Evolutionary conservation across 2,888 invertebrate genomes (phyloP), one percentile per base, ranked within the genome.

Genomic region (Ophion ventricosus): DNA sequence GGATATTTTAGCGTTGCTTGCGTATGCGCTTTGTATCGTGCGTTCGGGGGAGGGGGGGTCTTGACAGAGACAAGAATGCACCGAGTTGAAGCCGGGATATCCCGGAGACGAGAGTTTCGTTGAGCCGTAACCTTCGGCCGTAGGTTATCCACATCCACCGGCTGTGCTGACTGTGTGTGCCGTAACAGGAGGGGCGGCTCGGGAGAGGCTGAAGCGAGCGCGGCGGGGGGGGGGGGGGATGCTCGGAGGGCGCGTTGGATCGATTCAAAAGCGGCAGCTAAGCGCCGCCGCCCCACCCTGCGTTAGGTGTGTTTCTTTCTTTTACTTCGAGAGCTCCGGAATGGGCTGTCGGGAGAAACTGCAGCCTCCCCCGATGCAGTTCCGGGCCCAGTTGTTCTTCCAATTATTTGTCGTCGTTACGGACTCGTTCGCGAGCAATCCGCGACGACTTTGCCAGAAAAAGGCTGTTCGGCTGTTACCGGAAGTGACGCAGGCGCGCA

Each of bases 221-320:
- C n/a, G n/a, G n/a, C n/a, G n/a, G n/a, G n/a, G n/a, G n/a, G n/a
- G 35, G 35, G 35, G 3, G 67, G 54, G 57, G 23, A 59, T 26
- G 74, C 29, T 57, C 43, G 63, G 56, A 29, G 73, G 67, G 64
- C 70, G 87, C 89, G 89, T 90, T 88, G 92, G 92, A 93, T 92
- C 93, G 93, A 93, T 92, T 92, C 92, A 92, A 92, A 91, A 92
- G 92, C 92, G 90, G 90, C 89, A 90, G 91, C 90, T 88, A 90
- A 91, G 87, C 91, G 91, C 91, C 91, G 91, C 90, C 91, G 91
- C 91, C 91, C 92, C 90, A 91, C 92, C 91, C 92, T 90, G 14
- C 2, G 90, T 91, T 91, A 91, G 91, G 88, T 89, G 89, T 91
- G 91, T 73, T 23, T 61, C 23, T 76, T 82, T 91, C 90, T 91